A percentile compares a stretch with the other conserved stretches of the same genome.
phyloP scores from a whole-genome alignment of 2,888 invertebrate species.

The Apotomis turbidana region DNA sequence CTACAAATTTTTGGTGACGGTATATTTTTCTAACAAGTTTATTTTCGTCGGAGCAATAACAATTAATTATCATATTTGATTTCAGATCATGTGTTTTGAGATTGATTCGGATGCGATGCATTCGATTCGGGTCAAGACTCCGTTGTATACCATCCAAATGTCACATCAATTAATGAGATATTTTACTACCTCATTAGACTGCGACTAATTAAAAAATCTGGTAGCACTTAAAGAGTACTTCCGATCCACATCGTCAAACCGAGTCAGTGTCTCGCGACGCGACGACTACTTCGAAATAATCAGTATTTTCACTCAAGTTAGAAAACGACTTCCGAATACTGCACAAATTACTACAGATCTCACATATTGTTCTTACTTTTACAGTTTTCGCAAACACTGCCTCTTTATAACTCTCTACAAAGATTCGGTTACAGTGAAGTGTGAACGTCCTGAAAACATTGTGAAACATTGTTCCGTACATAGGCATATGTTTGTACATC shows the following conservation, averaged over 20 bases:
- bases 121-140: not conserved
- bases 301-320: not conserved
- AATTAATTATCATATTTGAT: not conserved
- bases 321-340: not conserved
- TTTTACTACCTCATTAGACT: conserved; percentile 2
- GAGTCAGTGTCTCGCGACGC: not conserved
- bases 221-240: conserved; percentile 16
- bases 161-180: not conserved
- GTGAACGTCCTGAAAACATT: conserved; percentile 43
- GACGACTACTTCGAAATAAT: too few relatives aligned
- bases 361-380: not conserved
- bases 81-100: not conserved
- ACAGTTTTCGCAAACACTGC: conserved; percentile 9
- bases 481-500: conserved; percentile 56
- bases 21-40: too few relatives aligned
- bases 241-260: not conserved
- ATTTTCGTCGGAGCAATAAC: too few relatives aligned
- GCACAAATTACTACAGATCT: not conserved
- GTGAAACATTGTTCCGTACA: conserved; percentile 49
- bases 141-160: not conserved
- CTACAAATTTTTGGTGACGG: too few relatives aligned
- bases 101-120: not conserved
- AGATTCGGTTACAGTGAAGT: conserved; percentile 3
- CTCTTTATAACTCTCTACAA: not conserved
- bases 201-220: not conserved